These are phyloP conservation scores for Asobara japonica DNA, from an alignment of 1,140 invertebrate genomes.

Conservation along the genomic window DNA sequence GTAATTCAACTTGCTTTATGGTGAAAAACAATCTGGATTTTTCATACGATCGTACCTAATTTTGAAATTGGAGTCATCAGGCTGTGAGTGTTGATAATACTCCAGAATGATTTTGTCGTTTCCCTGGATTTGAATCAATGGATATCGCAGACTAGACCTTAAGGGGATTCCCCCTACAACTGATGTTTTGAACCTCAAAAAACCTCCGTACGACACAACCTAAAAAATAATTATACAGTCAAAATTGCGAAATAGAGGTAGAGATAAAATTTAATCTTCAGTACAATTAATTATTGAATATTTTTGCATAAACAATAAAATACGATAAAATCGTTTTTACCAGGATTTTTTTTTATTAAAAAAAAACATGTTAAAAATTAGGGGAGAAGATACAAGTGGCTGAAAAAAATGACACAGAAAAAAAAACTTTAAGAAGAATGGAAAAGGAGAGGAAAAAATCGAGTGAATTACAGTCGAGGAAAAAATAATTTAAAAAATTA, in stretches of 20 bases:
- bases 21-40: too few species aligned
- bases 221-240: constrained; percentile 49
- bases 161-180: constrained; percentile 72
- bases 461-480: too few species aligned
- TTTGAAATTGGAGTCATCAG: constrained; percentile 68
- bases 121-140: constrained; percentile 85
- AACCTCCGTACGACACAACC: constrained; percentile 92
- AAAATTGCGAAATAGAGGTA: neutral
- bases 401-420: neutral
- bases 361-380: too few species aligned
- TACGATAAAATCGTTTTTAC: too few species aligned
- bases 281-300: neutral
- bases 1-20: constrained; percentile 22
- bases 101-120: constrained; percentile 82
- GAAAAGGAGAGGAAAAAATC: neutral
- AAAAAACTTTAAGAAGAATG: neutral
- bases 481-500: neutral
- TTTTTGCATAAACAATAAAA: too few species aligned
- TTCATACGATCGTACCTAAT: constrained; percentile 70
- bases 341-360: too few species aligned
- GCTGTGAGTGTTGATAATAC: constrained; percentile 70
- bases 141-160: constrained; percentile 75
- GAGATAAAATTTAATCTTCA: neutral
- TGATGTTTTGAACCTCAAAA: constrained; percentile 80
- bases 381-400: too few species aligned